phyloP scores from a whole-genome alignment of 53 echinoderm and acorn worm species.

The Astropecten irregularis region DNA sequence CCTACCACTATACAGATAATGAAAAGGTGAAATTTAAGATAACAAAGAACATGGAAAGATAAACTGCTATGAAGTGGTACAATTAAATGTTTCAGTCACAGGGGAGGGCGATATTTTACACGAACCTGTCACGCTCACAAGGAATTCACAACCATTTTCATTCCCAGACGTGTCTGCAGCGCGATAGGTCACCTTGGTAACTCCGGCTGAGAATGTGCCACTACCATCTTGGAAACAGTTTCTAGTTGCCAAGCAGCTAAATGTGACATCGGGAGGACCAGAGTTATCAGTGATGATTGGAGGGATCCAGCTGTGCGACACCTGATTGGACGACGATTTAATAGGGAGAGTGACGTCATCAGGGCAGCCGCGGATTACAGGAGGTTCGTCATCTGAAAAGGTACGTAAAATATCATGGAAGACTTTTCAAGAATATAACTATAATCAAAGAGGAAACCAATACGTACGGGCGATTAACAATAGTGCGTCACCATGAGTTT shows the following conservation, averaged over 20 bases:
- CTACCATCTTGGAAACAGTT: background rate
- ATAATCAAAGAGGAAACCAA: no score
- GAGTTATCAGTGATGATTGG: slow-evolving; percentile 9
- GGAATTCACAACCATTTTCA: background rate
- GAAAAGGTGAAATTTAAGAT: no score
- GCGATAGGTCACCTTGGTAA: slow-evolving; percentile 30
- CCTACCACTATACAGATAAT: background rate
- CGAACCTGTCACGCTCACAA: slow-evolving; percentile 47
- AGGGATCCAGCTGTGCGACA: background rate
- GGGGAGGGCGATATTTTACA: no score
- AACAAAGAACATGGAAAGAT: no score
- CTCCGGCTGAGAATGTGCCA: slow-evolving; percentile 37
- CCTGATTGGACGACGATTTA: background rate
- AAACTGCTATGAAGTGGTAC: no score
- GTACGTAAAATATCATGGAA: background rate
- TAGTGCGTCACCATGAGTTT: no score
- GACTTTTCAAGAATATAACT: no score
- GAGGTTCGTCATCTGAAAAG: slow-evolving; percentile 34
- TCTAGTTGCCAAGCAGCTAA: background rate
- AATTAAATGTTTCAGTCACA: no score
- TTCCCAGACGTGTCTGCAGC: slow-evolving; percentile 38
- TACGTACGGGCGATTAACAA: no score
- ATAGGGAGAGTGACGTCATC: background rate
- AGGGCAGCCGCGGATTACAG: background rate
- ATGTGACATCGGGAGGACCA: background rate